Evolutionary conservation across 1,140 invertebrate genomes (phyloP).

Genomic region (Macrobrachium nipponense): DNA sequence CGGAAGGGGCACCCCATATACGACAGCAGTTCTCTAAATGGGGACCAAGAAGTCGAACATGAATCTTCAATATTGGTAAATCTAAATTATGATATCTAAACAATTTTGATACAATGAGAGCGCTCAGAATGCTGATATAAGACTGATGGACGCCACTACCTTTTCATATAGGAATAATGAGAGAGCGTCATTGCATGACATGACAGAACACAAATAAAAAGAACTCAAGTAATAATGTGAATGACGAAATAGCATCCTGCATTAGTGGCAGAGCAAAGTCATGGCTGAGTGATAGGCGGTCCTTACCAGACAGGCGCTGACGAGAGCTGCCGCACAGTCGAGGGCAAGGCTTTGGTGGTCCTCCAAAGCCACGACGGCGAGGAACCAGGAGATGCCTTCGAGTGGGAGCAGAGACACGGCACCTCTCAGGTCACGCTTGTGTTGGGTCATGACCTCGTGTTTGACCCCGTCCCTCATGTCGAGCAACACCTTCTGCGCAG

Average conservation of each 20-base stretch:
- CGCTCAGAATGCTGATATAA: no score
- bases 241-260: not conserved
- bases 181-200: no score
- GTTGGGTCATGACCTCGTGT: conserved; percentile 32
- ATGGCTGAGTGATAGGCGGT: not conserved
- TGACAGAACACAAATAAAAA: no score
- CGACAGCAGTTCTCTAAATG: no score
- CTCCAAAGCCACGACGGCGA: conserved; percentile 44
- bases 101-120: no score
- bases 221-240: no score
- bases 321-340: conserved; percentile 20
- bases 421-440: conserved; percentile 41
- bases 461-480: conserved; percentile 41
- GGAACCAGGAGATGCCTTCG: conserved; percentile 46
- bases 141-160: no score
- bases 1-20: no score
- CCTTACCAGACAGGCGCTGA: conserved; percentile 14
- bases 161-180: no score
- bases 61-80: no score
- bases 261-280: not conserved
- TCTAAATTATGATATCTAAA: no score
- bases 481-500: conserved; percentile 41
- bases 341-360: conserved; percentile 52
- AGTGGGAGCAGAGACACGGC: conserved; percentile 48
- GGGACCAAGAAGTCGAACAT: no score